Conservation (phyloP, 1,140 invertebrate species). For the Macrobrachium nipponense region DNA sequence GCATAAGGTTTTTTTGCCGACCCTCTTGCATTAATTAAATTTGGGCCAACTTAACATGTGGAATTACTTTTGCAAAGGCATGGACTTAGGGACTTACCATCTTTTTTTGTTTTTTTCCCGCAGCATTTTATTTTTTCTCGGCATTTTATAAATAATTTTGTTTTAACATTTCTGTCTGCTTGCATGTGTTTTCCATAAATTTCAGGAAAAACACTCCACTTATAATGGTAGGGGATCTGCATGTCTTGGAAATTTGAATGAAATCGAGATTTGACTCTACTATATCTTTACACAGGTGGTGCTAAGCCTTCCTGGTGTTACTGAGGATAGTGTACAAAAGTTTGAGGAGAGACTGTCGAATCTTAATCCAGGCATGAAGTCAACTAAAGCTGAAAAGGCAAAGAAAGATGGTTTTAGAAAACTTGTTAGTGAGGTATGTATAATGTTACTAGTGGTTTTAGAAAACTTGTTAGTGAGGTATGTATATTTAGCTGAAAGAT, state of each 20-base stretch:
- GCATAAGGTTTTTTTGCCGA: no score
- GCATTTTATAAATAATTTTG: no score
- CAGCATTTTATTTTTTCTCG: no score
- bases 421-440: conserved; percentile 76
- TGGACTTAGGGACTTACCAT: no score
- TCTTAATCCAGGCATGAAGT: conserved; percentile 71
- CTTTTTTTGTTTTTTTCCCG: no score
- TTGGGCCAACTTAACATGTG: no score
- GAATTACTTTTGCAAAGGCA: no score
- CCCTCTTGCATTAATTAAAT: no score
- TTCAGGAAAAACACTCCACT: neutral
- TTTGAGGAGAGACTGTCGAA: conserved; percentile 86
- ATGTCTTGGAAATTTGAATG: neutral
- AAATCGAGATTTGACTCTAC: neutral
- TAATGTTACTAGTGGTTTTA: neutral
- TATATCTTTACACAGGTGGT: conserved; percentile 13
- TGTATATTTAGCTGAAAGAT: neutral
- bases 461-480: neutral
- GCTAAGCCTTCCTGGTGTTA: conserved; percentile 76
- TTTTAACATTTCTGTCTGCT: no score
- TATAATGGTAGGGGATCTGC: neutral
- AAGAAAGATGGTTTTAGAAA: conserved; percentile 93
- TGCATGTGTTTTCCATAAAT: neutral
- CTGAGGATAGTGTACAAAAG: conserved; percentile 80
- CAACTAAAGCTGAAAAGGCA: conserved; percentile 76